Evolutionary conservation across 2,797 vertebrate genomes (phyloP), one percentile per base, ranked within the genome.

Genomic region (Argya squamiceps): DNA sequence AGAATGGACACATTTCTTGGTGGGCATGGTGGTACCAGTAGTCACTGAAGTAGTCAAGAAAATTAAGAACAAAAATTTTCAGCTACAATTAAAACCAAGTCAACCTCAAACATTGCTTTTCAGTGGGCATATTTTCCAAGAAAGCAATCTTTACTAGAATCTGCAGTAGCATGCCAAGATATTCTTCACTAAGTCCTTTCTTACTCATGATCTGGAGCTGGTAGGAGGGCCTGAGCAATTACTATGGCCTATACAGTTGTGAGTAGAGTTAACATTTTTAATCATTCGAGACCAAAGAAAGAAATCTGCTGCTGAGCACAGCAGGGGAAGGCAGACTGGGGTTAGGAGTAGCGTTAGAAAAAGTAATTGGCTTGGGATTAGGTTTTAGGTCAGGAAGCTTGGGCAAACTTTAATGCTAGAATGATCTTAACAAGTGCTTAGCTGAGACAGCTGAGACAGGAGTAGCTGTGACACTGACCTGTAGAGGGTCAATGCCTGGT

Each of bases 341-440:
- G 68, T 70, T 88, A 59, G 37, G 71, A 41, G 36, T 85, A 34
- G 68, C 88, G 63, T 93, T 90, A 83, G 56, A 65, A 85, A 89
- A 94, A 63, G 88, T 96, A 89, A 94, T 93, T 94, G 90, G 68
- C 19, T 82, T 85, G 90, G 64, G 88, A 89, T 96, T 93, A 94
- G 44, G 68, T 80, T 95, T 96, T 95, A 91, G 71, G 79, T 88
- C 89, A 92, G 90, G 36, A 85, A 83, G 71, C 21, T 52, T 74
- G 43, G 41, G 63, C 63, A 84, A 89, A 95, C 81, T 68, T 96
- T 78, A 91, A 78, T 87, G 89, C 74, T 91, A 82, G 84, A 92
- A 84, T 69, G 85, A 88, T 89, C 37, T 83, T 93, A 94, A 71
- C 50, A 84, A 91, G 68, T 26, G 39, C 47, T 94, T 88, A 76